Evolutionary conservation across 2,113 vertebrate species (phyloP).

Genomic region (Neolamprologus brichardi): DNA sequence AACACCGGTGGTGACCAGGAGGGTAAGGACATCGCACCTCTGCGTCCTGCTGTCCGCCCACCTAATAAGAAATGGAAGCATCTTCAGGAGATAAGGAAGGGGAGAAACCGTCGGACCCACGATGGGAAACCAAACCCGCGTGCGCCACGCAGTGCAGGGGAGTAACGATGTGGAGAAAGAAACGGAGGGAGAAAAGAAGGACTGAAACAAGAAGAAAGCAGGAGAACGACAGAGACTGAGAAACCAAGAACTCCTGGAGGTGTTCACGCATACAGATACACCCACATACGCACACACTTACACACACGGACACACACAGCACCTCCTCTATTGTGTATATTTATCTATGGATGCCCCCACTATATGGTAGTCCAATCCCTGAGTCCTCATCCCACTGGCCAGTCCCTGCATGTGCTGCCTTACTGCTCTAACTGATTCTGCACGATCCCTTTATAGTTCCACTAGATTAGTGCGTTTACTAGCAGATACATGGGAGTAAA

Average conservation of each 20-base stretch:
- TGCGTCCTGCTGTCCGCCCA: slow-evolving; percentile 21
- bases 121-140: slow-evolving; percentile 75
- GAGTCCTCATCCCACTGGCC: slow-evolving; percentile 9
- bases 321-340: slow-evolving; percentile 66
- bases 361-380: slow-evolving; percentile 8
- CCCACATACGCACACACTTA: not conserved
- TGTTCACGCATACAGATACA: slow-evolving; percentile 24
- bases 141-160: slow-evolving; percentile 80
- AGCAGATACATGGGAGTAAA: not conserved
- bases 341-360: slow-evolving; percentile 58
- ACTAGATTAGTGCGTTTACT: slow-evolving; percentile 9
- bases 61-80: slow-evolving; percentile 75
- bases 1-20: slow-evolving; percentile 34
- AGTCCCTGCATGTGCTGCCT: slow-evolving; percentile 59
- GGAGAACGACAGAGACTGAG: slow-evolving; percentile 2
- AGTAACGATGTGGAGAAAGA: slow-evolving; percentile 55
- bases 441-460: slow-evolving; percentile 53
- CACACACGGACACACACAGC: slow-evolving; percentile 1
- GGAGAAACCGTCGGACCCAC: slow-evolving; percentile 84
- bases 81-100: slow-evolving; percentile 76
- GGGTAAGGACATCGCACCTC: slow-evolving; percentile 44
- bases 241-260: slow-evolving; percentile 48
- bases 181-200: not conserved
- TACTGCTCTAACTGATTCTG: slow-evolving; percentile 43
- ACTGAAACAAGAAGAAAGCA: slow-evolving; percentile 36